Conservation (phyloP, 1,140 invertebrate genomes). For the Conus betulinus region DNA sequence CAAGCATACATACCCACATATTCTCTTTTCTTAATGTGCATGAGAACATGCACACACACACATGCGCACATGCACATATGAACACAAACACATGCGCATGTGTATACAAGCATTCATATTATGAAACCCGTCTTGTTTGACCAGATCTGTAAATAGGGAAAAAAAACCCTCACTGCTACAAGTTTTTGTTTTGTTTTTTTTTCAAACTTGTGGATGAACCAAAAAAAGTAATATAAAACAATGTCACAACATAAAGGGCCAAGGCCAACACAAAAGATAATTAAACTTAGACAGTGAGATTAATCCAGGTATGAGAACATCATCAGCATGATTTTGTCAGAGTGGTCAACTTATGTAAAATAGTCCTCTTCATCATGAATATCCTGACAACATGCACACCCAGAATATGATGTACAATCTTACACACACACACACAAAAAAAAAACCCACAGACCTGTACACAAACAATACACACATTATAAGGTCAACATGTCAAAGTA, state of each 20-base stretch:
- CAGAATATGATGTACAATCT: too few relatives aligned
- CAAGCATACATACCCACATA: neutral
- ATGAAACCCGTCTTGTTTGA: neutral
- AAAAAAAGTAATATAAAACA: too few relatives aligned
- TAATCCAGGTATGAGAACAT: neutral
- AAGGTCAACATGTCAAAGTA: too few relatives aligned
- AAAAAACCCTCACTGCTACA: neutral
- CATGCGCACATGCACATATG: neutral
- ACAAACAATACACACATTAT: too few relatives aligned
- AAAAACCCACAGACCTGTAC: too few relatives aligned
- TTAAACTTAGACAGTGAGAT: neutral
- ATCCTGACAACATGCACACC: neutral
- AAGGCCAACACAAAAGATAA: neutral
- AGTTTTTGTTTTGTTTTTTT: too few relatives aligned
- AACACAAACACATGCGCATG: neutral
- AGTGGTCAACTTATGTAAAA: neutral
- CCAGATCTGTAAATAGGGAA: neutral
- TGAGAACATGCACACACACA: neutral
- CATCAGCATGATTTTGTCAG: neutral
- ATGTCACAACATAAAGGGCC: neutral
- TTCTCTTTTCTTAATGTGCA: too few relatives aligned
- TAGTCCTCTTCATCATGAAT: neutral
- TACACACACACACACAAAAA: too few relatives aligned
- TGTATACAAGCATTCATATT: neutral
- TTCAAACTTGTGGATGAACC: too few relatives aligned